These are phyloP conservation scores for Saxidomus purpurata DNA, from an alignment of 1,140 invertebrate species.

Conservation along the genomic window DNA sequence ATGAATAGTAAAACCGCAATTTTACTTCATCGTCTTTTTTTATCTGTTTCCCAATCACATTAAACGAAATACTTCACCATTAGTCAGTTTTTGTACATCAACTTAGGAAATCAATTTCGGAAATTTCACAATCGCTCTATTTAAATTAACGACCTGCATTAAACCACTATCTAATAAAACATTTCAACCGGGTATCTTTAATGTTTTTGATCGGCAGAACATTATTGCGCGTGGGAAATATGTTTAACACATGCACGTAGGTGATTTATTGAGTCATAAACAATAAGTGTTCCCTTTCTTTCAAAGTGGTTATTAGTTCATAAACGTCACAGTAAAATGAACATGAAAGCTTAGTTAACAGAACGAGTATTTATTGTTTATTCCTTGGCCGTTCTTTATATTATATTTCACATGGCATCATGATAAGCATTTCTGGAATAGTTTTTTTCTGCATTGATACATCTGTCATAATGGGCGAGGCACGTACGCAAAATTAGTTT, in stretches of 20 bases:
- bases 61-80: neutral
- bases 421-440: neutral
- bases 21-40: neutral
- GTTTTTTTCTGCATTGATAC: neutral
- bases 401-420: neutral
- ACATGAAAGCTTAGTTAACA: neutral
- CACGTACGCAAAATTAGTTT: too few relatives aligned
- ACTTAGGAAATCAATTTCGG: too few relatives aligned
- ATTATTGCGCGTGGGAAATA: slow-evolving; percentile 6
- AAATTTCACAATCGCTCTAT: neutral
- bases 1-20: neutral
- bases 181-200: neutral
- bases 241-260: neutral
- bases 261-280: neutral
- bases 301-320: neutral
- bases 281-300: neutral
- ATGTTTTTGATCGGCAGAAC: neutral
- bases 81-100: neutral
- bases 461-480: neutral
- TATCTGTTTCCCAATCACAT: neutral
- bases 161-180: neutral
- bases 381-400: neutral
- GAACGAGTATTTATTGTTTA: neutral
- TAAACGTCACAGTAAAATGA: slow-evolving; percentile 28
- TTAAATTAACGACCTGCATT: neutral